A percentile compares a stretch with the other conserved stretches of the same genome.
Evolutionary conservation across 2,888 invertebrate genomes (phyloP).

Genomic region (Machimus atricapillus): DNA sequence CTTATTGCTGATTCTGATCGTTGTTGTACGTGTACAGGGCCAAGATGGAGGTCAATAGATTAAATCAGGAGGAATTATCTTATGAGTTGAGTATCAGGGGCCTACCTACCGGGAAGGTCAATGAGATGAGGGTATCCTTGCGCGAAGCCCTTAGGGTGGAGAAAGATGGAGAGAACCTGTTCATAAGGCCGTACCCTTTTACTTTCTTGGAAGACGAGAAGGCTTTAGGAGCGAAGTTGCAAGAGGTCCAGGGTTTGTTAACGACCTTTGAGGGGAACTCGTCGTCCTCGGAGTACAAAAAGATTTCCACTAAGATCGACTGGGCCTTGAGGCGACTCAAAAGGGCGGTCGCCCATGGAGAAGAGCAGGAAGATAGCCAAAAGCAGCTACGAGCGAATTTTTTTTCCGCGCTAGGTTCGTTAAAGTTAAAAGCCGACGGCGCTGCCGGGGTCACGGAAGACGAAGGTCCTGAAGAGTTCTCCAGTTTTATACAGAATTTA

Average conservation of each 20-base stretch:
- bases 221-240: not conserved
- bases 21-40: too few relatives aligned
- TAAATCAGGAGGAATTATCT: too few relatives aligned
- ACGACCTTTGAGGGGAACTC: not conserved
- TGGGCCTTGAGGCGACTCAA: not conserved
- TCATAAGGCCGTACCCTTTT: not conserved
- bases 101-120: too few relatives aligned
- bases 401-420: not conserved
- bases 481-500: not conserved
- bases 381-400: not conserved
- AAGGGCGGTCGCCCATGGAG: not conserved
- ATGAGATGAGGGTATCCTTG: too few relatives aligned
- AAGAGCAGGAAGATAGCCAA: not conserved
- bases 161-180: not conserved
- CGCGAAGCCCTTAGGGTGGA: too few relatives aligned
- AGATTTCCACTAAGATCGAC: not conserved
- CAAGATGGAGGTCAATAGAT: too few relatives aligned
- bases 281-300: too few relatives aligned
- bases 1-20: too few relatives aligned
- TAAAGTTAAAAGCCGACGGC: too few relatives aligned
- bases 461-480: not conserved
- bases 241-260: not conserved
- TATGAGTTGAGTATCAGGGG: too few relatives aligned
- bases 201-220: not conserved
- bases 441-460: not conserved